Conservation (phyloP, 2,797 vertebrate genomes). For the Pristis pectinata region DNA sequence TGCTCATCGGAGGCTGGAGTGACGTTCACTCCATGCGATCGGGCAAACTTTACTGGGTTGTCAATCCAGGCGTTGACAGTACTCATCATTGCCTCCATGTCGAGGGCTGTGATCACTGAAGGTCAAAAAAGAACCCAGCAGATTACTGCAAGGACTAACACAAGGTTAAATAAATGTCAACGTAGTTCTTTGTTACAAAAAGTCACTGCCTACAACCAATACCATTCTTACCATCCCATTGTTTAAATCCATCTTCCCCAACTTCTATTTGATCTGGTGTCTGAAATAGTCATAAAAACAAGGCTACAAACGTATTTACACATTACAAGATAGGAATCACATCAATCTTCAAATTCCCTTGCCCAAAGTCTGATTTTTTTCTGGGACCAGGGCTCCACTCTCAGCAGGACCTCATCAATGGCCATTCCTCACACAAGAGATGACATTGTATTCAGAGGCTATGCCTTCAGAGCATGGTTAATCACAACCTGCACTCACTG, state of each 20-base stretch:
- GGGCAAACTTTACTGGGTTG: constrained; percentile 84
- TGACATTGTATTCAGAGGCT: neutral
- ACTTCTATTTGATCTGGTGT: constrained; percentile 96
- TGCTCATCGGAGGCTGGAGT: constrained; percentile 50
- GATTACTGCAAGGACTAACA: constrained; percentile 39
- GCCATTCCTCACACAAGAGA: neutral
- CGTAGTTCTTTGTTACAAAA: constrained; percentile 28
- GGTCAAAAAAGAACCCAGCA: constrained; percentile 40
- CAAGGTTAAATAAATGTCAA: constrained; percentile 19
- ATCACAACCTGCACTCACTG: neutral
- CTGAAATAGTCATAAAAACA: constrained; percentile 98
- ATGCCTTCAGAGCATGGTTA: neutral
- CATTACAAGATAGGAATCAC: constrained; percentile 1
- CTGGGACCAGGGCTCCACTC: neutral
- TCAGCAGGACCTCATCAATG: neutral
- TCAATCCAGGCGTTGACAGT: constrained; percentile 79
- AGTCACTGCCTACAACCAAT: constrained; percentile 60
- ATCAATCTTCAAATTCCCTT: neutral
- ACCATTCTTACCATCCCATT: constrained; percentile 96
- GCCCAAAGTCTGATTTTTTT: neutral
- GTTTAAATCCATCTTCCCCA: constrained; percentile 97
- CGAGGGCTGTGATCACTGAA: constrained; percentile 77
- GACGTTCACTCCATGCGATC: constrained; percentile 72
- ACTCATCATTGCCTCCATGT: constrained; percentile 91
- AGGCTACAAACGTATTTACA: constrained; percentile 62